phyloP scores from a whole-genome alignment of 2,888 invertebrate genomes.

The Lycophotia porphyrea region DNA sequence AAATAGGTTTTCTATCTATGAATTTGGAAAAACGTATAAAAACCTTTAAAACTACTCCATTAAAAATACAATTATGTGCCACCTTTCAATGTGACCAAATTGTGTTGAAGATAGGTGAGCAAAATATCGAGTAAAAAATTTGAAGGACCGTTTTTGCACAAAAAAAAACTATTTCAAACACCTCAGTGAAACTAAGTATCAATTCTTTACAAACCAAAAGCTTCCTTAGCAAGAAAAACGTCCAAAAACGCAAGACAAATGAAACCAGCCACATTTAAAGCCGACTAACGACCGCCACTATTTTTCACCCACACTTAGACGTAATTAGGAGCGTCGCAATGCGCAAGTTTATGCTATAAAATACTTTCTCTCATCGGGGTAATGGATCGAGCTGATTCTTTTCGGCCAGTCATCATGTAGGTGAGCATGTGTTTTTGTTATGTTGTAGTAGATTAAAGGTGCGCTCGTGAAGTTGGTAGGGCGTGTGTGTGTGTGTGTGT shows the following conservation, averaged over 20 bases:
- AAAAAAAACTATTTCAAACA: neutral
- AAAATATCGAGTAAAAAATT: neutral
- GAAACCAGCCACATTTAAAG: slow-evolving; percentile 36
- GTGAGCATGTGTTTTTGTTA: slow-evolving; percentile 47
- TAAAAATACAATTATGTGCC: neutral
- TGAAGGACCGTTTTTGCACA: neutral
- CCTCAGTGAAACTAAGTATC: neutral
- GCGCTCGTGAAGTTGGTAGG: slow-evolving; percentile 5
- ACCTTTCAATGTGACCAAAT: neutral
- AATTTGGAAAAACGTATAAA: neutral
- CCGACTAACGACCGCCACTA: slow-evolving; percentile 55
- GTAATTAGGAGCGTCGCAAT: slow-evolving; percentile 74
- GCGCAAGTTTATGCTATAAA: slow-evolving; percentile 76
- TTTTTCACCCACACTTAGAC: slow-evolving; percentile 67
- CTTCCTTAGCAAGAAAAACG: neutral
- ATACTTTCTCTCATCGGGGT: slow-evolving; percentile 83
- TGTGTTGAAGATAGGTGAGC: neutral
- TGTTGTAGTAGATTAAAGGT: slow-evolving; percentile 52
- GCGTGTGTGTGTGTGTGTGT: slow-evolving; percentile 1
- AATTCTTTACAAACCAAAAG: neutral
- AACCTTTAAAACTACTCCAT: neutral
- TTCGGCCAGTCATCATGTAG: slow-evolving; percentile 72
- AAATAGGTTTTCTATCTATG: neutral
- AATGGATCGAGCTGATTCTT: slow-evolving; percentile 78
- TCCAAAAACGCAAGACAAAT: slow-evolving; percentile 44